Conservation (phyloP, 2,113 vertebrate species). For the Pelodiscus sinensis region DNA sequence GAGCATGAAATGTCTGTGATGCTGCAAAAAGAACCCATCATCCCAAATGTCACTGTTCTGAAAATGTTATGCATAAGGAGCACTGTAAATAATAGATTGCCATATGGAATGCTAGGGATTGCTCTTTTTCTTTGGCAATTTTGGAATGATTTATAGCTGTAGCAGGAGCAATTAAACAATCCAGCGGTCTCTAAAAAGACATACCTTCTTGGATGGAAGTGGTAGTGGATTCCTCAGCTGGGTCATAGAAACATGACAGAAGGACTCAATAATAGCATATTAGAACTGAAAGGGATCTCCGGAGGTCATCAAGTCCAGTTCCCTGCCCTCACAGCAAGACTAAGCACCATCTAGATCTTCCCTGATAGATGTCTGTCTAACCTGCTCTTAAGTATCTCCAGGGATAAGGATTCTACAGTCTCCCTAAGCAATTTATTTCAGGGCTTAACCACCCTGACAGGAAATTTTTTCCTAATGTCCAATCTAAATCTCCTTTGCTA, state of each 20-base stretch:
- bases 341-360: no score
- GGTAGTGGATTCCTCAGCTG: neutral
- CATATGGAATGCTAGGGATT: neutral
- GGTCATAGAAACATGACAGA: neutral
- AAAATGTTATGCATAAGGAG: constrained; percentile 25
- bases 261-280: neutral
- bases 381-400: no score
- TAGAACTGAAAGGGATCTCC: no score
- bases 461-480: no score
- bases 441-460: no score
- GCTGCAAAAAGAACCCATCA: constrained; percentile 34
- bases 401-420: no score
- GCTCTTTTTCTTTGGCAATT: neutral
- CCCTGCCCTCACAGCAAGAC: no score
- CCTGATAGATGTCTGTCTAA: no score
- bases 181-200: neutral
- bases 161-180: neutral
- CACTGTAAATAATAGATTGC: constrained; percentile 3
- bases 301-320: no score
- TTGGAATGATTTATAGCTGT: neutral
- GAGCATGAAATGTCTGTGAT: constrained; percentile 64
- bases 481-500: no score
- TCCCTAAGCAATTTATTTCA: no score
- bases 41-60: constrained; percentile 20
- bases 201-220: neutral